Evolutionary conservation across 2,113 vertebrate genomes (phyloP).

Genomic region (Tretioscincus oriximinensis): DNA sequence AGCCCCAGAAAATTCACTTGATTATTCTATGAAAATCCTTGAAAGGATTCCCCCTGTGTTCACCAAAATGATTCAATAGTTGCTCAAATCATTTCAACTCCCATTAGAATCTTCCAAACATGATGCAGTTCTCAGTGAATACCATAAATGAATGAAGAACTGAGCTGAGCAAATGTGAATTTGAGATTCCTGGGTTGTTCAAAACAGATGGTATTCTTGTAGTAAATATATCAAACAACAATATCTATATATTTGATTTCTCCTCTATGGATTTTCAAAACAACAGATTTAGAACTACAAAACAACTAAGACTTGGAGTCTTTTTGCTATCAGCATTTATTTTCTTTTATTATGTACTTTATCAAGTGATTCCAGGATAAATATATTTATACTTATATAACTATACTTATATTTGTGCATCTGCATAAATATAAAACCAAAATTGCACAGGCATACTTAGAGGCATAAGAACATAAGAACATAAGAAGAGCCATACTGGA

Average conservation of each 20-base stretch:
- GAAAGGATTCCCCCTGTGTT: too few species aligned
- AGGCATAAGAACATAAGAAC: too few species aligned
- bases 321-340: neutral
- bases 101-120: neutral
- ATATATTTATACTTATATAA: too few species aligned
- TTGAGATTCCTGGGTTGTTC: neutral
- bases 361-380: too few species aligned
- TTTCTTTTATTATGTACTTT: too few species aligned
- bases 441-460: too few species aligned
- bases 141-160: neutral
- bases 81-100: neutral
- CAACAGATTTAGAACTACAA: neutral
- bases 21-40: neutral
- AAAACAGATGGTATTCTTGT: neutral
- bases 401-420: too few species aligned
- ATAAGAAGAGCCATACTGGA: too few species aligned
- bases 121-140: neutral
- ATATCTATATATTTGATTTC: neutral
- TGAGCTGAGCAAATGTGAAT: neutral
- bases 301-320: neutral
- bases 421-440: too few species aligned
- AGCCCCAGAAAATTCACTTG: neutral
- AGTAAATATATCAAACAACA: neutral
- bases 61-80: too few species aligned
- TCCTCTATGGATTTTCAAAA: neutral